Evolutionary conservation across 1,140 invertebrate species (phyloP).

Genomic region (Temnothorax nylanderi): DNA sequence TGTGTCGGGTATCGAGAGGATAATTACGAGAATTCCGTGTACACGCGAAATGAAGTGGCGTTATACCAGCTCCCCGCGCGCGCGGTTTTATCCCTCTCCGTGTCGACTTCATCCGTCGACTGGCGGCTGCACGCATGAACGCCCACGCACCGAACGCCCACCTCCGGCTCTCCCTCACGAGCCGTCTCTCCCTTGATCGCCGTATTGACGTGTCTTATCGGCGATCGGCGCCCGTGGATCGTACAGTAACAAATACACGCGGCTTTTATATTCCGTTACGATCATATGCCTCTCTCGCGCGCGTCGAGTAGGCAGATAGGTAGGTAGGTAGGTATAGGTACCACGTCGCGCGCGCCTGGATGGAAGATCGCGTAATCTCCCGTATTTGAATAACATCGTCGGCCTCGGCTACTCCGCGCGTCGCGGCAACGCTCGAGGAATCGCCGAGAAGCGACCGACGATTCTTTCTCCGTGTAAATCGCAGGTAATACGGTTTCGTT

Average conservation of each 20-base stretch:
- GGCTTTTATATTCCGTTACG: slow-evolving; percentile 53
- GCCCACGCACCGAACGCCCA: slow-evolving; percentile 47
- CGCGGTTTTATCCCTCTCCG: slow-evolving; percentile 19
- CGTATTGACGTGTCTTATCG: slow-evolving; percentile 61
- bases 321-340: slow-evolving; percentile 20
- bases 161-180: slow-evolving; percentile 39
- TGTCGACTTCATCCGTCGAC: slow-evolving; percentile 41
- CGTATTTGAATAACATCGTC: slow-evolving; percentile 54
- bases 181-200: slow-evolving; percentile 42
- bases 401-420: slow-evolving; percentile 8
- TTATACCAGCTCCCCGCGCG: slow-evolving; percentile 7
- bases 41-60: slow-evolving; percentile 37
- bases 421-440: background rate
- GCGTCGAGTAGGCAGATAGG: background rate
- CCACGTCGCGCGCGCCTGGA: slow-evolving; percentile 20
- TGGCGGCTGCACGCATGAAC: slow-evolving; percentile 41
- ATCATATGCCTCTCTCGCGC: slow-evolving; percentile 22
- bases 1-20: background rate
- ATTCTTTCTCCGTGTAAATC: background rate
- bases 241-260: slow-evolving; percentile 53
- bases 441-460: background rate
- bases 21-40: slow-evolving; percentile 34
- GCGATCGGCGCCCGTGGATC: slow-evolving; percentile 46
- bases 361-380: slow-evolving; percentile 46
- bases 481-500: background rate